These are phyloP conservation scores for Yponomeuta plumbellus DNA, from an alignment of 2,888 invertebrate species.

Conservation along the genomic window DNA sequence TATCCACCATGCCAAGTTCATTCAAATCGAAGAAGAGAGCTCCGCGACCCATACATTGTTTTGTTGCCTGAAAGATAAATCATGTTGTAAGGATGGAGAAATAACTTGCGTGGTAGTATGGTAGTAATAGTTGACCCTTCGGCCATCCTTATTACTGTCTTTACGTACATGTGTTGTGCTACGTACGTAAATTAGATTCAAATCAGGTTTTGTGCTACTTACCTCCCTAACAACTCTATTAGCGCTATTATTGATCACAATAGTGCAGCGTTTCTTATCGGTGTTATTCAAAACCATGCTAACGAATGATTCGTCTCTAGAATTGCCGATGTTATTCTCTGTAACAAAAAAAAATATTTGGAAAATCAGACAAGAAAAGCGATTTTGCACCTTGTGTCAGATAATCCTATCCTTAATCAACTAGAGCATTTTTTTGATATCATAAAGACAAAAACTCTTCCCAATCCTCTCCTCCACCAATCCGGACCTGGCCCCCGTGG, in stretches of 20 bases:
- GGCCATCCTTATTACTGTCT: no score
- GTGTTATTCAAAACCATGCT: constrained; percentile 79
- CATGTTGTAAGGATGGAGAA: constrained; percentile 29
- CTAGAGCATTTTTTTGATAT: no score
- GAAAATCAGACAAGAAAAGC: no score
- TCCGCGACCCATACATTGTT: constrained; percentile 9
- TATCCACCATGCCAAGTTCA: constrained; percentile 16
- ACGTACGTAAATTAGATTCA: no score
- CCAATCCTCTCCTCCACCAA: no score
- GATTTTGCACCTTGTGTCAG: no score
- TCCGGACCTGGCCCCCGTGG: no score
- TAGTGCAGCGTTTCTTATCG: constrained; percentile 81
- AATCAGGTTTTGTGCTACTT: constrained; percentile 38
- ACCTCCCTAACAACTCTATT: constrained; percentile 83
- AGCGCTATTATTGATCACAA: constrained; percentile 84
- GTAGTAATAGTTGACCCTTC: no score
- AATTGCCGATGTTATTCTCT: constrained; percentile 78
- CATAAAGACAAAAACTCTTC: no score
- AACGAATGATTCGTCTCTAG: constrained; percentile 81
- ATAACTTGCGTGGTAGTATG: not conserved
- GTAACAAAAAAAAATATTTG: no score
- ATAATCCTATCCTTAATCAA: no score
- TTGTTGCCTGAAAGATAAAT: constrained; percentile 16
- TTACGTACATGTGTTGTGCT: no score
- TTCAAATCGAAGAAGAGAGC: constrained; percentile 18